phyloP scores from a whole-genome alignment of 30 jellyfish, hydroid and myxozoan genomes.

The Cassiopea xamachana region DNA sequence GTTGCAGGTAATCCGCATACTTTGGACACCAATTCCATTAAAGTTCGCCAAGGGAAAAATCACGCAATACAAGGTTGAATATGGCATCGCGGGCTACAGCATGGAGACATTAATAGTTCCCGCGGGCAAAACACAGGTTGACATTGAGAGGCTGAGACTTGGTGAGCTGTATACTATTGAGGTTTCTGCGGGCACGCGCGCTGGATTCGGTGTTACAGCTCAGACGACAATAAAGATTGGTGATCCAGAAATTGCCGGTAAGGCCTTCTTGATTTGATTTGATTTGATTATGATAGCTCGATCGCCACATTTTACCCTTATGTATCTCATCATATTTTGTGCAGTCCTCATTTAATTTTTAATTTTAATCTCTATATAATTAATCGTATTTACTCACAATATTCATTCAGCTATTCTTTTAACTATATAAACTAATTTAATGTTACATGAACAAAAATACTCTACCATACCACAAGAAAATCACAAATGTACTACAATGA shows the following conservation, averaged over 20 bases:
- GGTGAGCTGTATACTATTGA: constrained; percentile 79
- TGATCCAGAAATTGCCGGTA: constrained; percentile 69
- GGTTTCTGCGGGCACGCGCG: constrained; percentile 66
- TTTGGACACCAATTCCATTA: constrained; percentile 70
- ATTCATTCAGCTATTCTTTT: no score
- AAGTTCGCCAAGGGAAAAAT: constrained; percentile 59
- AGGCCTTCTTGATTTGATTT: neutral
- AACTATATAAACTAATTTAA: no score
- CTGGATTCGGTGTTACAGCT: constrained; percentile 64
- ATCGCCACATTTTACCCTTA: no score
- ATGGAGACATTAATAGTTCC: constrained; percentile 20
- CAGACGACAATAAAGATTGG: constrained; percentile 55
- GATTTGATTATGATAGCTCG: no score
- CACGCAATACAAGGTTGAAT: constrained; percentile 28
- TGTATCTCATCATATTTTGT: no score
- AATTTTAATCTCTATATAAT: no score
- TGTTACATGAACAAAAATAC: no score
- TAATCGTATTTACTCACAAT: no score
- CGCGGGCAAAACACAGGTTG: constrained; percentile 52
- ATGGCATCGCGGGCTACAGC: constrained; percentile 44
- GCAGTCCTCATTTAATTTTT: no score
- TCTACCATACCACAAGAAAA: no score
- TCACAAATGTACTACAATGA: no score
- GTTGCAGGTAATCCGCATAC: constrained; percentile 59
- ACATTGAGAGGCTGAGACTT: constrained; percentile 14